Evolutionary conservation across 2,797 vertebrate genomes (phyloP).

Genomic region (Gephyroberyx darwinii): DNA sequence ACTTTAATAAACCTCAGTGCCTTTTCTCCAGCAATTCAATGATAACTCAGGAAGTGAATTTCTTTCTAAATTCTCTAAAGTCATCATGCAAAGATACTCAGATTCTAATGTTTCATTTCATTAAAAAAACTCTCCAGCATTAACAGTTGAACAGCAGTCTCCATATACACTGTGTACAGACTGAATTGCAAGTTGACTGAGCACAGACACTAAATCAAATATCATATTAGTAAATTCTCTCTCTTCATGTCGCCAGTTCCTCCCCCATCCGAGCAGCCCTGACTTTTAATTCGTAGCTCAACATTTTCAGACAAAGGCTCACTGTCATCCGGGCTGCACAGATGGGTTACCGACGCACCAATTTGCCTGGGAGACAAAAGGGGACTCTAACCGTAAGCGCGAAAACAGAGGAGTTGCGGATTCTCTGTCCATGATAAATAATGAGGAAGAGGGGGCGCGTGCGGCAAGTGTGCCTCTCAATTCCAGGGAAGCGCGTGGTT

Average conservation of each 20-base stretch:
- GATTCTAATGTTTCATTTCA: too few relatives aligned
- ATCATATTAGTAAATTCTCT: too few relatives aligned
- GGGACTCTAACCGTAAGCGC: conserved; percentile 80
- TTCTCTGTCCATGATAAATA: conserved; percentile 34
- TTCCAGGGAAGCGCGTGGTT: conserved; percentile 39
- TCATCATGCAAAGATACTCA: too few relatives aligned
- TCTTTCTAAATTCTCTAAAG: too few relatives aligned
- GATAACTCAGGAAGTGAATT: too few relatives aligned
- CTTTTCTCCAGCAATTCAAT: too few relatives aligned
- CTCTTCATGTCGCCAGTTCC: background rate
- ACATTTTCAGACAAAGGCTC: conserved; percentile 75
- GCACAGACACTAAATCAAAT: too few relatives aligned
- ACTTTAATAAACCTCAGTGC: too few relatives aligned
- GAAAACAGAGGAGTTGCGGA: conserved; percentile 54
- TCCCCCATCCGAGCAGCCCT: conserved; percentile 34
- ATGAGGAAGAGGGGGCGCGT: conserved; percentile 72
- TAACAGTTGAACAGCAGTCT: too few relatives aligned
- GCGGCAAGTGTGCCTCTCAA: conserved; percentile 79
- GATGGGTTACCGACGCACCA: conserved; percentile 84
- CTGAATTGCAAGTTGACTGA: too few relatives aligned
- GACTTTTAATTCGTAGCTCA: conserved; percentile 68
- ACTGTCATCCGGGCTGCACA: conserved; percentile 77
- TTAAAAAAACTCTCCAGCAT: too few relatives aligned
- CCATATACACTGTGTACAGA: too few relatives aligned
- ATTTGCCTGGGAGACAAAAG: conserved; percentile 81